These are phyloP conservation scores for Peromyscus polionotus DNA, from an alignment of 2,113 vertebrate genomes.

Conservation along the genomic window DNA sequence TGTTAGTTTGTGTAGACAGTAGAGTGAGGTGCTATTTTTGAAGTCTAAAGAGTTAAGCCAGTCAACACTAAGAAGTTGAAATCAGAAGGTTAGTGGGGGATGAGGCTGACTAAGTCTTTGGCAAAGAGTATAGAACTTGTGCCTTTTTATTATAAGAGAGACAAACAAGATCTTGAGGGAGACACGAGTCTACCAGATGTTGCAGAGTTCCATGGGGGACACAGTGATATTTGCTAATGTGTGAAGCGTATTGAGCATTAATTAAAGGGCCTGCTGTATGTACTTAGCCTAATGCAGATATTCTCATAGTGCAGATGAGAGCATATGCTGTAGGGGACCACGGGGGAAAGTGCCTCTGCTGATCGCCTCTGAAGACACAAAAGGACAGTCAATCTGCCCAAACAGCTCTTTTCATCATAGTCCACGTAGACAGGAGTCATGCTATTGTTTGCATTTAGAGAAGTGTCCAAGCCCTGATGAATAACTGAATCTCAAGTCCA, in stretches of 20 bases:
- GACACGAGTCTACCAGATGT: slow-evolving; percentile 75
- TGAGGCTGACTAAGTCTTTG: neutral
- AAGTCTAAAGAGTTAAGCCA: slow-evolving; percentile 3
- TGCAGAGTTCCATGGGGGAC: slow-evolving; percentile 68
- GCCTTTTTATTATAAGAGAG: slow-evolving; percentile 52
- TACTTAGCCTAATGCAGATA: slow-evolving; percentile 76
- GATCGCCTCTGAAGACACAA: slow-evolving; percentile 62
- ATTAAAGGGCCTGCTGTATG: slow-evolving; percentile 80
- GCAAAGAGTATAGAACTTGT: slow-evolving; percentile 1
- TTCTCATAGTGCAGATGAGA: slow-evolving; percentile 55
- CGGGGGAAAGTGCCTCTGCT: slow-evolving; percentile 22
- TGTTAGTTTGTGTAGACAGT: neutral
- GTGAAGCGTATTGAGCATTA: slow-evolving; percentile 76
- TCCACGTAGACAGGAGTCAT: neutral
- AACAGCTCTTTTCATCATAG: slow-evolving; percentile 42
- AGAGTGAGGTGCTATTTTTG: neutral
- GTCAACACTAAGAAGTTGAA: neutral
- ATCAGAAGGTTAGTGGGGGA: neutral
- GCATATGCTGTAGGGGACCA: slow-evolving; percentile 51
- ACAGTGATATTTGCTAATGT: slow-evolving; percentile 82
- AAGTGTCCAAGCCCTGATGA: neutral
- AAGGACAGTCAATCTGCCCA: slow-evolving; percentile 58
- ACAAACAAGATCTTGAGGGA: slow-evolving; percentile 65
- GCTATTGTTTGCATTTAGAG: slow-evolving; percentile 20
- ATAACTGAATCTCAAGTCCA: slow-evolving; percentile 3